Conservation (phyloP, 2,113 vertebrate species). For the Corythoichthys intestinalis region DNA sequence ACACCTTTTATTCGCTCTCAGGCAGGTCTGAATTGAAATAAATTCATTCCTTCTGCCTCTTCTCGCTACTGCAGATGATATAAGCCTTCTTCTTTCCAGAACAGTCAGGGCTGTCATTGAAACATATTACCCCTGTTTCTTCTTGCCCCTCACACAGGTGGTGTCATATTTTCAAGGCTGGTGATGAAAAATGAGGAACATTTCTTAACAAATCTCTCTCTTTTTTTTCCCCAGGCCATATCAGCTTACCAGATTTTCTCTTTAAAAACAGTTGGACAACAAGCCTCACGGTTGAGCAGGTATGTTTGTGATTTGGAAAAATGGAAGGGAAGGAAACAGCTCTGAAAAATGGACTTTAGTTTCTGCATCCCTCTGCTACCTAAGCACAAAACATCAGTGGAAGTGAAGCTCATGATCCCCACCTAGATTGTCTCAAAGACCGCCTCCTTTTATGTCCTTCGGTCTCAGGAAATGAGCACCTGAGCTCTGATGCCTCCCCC, state of each 20-base stretch:
- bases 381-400: conserved; percentile 2
- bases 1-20: conserved; percentile 17
- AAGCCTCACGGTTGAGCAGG: background rate
- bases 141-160: conserved; percentile 32
- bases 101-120: conserved; percentile 49
- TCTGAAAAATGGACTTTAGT: conserved; percentile 3
- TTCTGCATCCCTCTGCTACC: conserved; percentile 8
- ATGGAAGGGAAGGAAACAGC: conserved; percentile 5
- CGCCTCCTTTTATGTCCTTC: conserved; percentile 26
- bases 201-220: conserved; percentile 26
- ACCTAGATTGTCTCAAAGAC: conserved; percentile 4
- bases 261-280: background rate
- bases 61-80: conserved; percentile 31
- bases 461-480: conserved; percentile 38
- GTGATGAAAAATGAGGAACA: conserved; percentile 34
- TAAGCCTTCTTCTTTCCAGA: conserved; percentile 43
- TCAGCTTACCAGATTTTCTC: conserved; percentile 34
- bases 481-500: conserved; percentile 36
- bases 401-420: conserved; percentile 1
- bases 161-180: conserved; percentile 33
- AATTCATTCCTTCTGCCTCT: conserved; percentile 35
- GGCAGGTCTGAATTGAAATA: conserved; percentile 44
- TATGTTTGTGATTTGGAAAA: background rate
- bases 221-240: conserved; percentile 17
- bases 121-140: conserved; percentile 45